Evolutionary conservation across 2,888 invertebrate species (phyloP).

Genomic region (Liopterus haemorrhoidalis): DNA sequence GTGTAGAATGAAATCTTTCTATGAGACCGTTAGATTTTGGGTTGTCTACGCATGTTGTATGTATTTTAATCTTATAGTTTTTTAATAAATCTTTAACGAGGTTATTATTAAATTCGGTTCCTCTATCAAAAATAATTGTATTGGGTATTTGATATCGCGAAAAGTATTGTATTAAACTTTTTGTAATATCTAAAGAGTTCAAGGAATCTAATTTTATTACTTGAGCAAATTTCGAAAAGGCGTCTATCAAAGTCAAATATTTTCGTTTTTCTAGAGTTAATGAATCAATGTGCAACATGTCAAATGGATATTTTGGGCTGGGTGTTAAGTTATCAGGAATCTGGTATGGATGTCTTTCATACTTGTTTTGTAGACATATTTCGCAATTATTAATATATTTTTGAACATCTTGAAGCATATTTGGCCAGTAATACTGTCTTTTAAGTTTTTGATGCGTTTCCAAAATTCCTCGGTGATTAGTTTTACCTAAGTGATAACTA

Average conservation of each 20-base stretch:
- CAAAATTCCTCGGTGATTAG: not conserved
- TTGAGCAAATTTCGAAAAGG: not conserved
- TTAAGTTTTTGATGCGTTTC: constrained; percentile 8
- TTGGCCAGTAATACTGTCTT: constrained; percentile 6
- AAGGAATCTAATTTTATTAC: not conserved
- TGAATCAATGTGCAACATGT: constrained; percentile 1
- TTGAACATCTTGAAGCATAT: constrained; percentile 1
- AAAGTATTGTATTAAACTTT: not conserved
- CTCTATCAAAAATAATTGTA: not conserved
- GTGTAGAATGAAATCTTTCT: constrained; percentile 10
- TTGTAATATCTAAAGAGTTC: not conserved
- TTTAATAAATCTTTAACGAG: not conserved
- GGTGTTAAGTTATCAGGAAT: constrained; percentile 4
- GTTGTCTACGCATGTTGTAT: constrained; percentile 1
- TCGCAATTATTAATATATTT: not conserved
- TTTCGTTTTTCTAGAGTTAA: constrained; percentile 1
- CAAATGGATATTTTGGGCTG: not conserved
- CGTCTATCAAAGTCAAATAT: not conserved
- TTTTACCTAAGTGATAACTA: not conserved
- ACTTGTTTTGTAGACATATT: not conserved
- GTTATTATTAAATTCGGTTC: not conserved
- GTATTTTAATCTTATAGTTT: constrained; percentile 2
- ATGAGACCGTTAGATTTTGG: constrained; percentile 2
- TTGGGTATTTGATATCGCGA: not conserved
- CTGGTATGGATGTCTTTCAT: constrained; percentile 3